Percentiles rank a stretch among this genome's conserved stretches.
phyloP scores from a whole-genome alignment of 2,113 vertebrate genomes.

The Equus quagga region DNA sequence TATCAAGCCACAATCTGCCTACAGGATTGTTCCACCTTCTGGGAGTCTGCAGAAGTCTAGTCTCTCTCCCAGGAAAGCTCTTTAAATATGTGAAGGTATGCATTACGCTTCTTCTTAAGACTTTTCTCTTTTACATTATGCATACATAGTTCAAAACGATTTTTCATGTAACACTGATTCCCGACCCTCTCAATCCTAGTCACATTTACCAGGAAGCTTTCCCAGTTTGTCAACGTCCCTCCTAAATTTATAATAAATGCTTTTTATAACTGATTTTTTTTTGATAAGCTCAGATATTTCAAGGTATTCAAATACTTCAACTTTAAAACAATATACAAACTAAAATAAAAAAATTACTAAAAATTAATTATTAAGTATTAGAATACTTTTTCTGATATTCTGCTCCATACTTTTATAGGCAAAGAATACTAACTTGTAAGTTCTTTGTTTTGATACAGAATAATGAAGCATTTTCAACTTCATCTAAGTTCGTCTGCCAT shows the following conservation, averaged over 20 bases:
- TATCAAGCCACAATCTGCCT: background rate
- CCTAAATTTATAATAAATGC: background rate
- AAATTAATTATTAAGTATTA: background rate
- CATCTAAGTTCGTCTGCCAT: background rate
- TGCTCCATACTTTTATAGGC: background rate
- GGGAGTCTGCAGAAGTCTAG: background rate
- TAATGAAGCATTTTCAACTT: background rate
- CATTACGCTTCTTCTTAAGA: background rate
- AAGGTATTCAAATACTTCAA: background rate
- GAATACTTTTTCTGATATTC: constrained; percentile 32
- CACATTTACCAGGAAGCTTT: background rate
- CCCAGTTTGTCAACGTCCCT: background rate
- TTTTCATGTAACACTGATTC: background rate
- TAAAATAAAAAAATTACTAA: background rate
- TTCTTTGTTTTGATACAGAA: background rate
- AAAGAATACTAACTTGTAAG: background rate
- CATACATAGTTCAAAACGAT: background rate
- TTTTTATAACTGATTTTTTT: background rate
- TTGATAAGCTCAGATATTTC: background rate
- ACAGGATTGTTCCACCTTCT: background rate
- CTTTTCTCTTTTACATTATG: background rate
- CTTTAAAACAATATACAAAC: background rate
- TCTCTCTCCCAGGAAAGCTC: background rate
- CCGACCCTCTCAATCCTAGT: background rate
- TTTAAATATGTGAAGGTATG: background rate